Base-by-base conservation (phyloP, 2,797 vertebrate species). In the Falco naumanni region DNA sequence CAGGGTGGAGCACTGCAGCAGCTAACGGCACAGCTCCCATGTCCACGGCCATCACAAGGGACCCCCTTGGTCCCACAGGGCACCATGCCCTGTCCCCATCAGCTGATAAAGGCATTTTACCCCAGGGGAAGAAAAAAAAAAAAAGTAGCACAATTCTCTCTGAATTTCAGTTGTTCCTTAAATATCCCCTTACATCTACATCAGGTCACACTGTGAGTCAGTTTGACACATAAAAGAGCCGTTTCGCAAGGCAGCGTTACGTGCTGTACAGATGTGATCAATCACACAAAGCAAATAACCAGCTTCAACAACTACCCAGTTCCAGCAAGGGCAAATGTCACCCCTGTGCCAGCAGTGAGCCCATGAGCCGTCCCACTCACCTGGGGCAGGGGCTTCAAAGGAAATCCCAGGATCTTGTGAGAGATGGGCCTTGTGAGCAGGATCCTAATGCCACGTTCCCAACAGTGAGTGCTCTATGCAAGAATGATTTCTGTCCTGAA, bases 251-350 rank as follows among this genome's bases (percentile, higher is more conserved):
- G 70, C 94, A 72, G 80, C 0, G 0, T 16, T 72, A 6, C 12
- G 85, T 75, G 83, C 87, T 85, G 64, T 31, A 45, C 39, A 88
- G 79, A 93, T 45, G 85, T 76, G 89, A 96, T 94, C 91, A 93
- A 84, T 95, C 91, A 93, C 70, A 45, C 77, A 60, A 65, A 95
- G 76, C 94, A 95, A 95, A 95, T 17, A 95, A 37, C 69, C 76
- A 89, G 82, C 51, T 86, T 59, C 90, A 70, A 50, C 70, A 87
- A 4, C 82, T 9, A 31, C 54, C 37, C 3, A 1, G 50, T 6
- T 53, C 70, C 93, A 96, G 66, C 66, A 63, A 91, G 90, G 74
- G 34, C 90, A 94, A 95, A 90, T 24, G 83, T 72, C 85, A 93
- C 47, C 87, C 50, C 48, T 29, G 51, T 65, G 89, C 50, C 39